phyloP scores from a whole-genome alignment of 92 coral and sea anemone genomes.

The Epizoanthus illoricatus region DNA sequence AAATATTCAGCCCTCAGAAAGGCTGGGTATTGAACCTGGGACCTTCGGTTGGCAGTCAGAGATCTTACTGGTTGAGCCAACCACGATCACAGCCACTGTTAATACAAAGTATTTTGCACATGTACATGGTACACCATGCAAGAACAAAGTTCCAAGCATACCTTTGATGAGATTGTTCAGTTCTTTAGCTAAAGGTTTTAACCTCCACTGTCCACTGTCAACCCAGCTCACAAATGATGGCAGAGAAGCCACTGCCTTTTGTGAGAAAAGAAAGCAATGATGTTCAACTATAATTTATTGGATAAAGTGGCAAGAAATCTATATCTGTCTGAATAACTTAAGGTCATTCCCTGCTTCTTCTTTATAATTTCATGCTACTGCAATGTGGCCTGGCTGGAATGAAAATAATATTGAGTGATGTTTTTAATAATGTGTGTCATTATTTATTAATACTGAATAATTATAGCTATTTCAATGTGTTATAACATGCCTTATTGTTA shows the following conservation, averaged over 20 bases:
- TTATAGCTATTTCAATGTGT: no score
- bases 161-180: conserved; percentile 72
- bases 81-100: background rate
- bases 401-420: no score
- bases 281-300: background rate
- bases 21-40: no score
- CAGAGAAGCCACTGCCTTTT: conserved; percentile 85
- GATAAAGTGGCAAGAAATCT: background rate
- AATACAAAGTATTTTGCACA: background rate
- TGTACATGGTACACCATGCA: background rate
- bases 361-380: no score
- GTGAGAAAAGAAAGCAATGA: background rate
- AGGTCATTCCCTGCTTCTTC: no score
- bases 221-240: conserved; percentile 84
- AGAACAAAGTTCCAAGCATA: conserved; percentile 21
- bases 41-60: no score
- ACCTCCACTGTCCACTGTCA: conserved; percentile 51
- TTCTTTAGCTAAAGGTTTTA: conserved; percentile 59
- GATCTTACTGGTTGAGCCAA: no score
- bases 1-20: no score
- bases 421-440: no score
- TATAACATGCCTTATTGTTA: no score
- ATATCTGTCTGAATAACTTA: background rate
- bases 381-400: no score
- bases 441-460: no score